phyloP scores from a whole-genome alignment of 2,113 vertebrate genomes.

The Trinectes maculatus region DNA sequence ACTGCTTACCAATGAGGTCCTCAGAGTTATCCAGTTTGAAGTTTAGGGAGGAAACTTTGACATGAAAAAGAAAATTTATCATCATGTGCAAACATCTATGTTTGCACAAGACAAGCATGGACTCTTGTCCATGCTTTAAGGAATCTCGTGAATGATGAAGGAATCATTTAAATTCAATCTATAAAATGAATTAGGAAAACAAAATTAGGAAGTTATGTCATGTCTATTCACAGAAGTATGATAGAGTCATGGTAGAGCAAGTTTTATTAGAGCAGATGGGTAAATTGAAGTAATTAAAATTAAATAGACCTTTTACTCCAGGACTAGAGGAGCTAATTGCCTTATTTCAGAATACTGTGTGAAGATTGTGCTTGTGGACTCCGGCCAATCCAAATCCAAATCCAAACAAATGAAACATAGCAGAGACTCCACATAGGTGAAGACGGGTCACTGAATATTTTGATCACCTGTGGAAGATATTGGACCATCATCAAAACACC shows the following conservation, averaged over 20 bases:
- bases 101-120: constrained; percentile 23
- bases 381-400: not conserved
- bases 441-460: not conserved
- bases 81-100: not conserved
- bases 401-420: not conserved
- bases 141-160: constrained; percentile 21
- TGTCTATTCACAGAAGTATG: constrained; percentile 17
- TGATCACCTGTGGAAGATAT: too few relatives aligned
- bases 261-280: constrained; percentile 32
- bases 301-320: constrained; percentile 45
- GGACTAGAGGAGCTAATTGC: constrained; percentile 11
- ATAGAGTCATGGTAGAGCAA: constrained; percentile 43
- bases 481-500: too few relatives aligned
- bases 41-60: constrained; percentile 22
- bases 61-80: constrained; percentile 11
- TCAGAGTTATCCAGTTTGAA: constrained; percentile 4
- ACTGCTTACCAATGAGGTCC: constrained; percentile 26
- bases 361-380: constrained; percentile 38
- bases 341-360: constrained; percentile 41
- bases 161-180: constrained; percentile 28
- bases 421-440: not conserved
- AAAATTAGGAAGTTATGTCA: constrained; percentile 11
- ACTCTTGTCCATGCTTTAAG: constrained; percentile 9
- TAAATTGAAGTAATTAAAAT: constrained; percentile 57
- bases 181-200: constrained; percentile 17